Evolutionary conservation across 2,888 invertebrate species (phyloP), one percentile per base, ranked within the genome.

Genomic region (Troides oblongomaculatus): DNA sequence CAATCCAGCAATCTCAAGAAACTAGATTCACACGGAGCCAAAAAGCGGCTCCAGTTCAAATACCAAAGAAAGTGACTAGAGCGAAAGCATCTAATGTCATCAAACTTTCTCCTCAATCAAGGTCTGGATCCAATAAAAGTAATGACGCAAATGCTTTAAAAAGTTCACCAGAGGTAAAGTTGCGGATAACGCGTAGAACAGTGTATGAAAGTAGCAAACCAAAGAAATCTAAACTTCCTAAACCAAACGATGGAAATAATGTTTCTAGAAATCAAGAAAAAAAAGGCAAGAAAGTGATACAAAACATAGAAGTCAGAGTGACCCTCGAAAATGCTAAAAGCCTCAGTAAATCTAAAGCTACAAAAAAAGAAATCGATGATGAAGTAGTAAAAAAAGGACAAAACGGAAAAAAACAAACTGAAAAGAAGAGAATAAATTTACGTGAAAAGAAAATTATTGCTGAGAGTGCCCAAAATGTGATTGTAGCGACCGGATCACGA

Each of bases 81-180:
- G 58, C 43, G 17, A 66, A 66, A 61, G 50, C 36, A 14, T 14
- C 30, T 17, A 66, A 61, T 39, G 21, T 67, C 23, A 57, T n/a
- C 6, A 67, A 62, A 67, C 62, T 43, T 25, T 66, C 60, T 17
- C 66, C 60, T 0, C 75, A 78, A 60, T 3, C 79, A 18, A 84
- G 85, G 71, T 84, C 86, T 3, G 76, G 72, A 58, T 67, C 75
- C 36, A 69, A 64, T 23, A 75, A 73, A 69, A 71, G 71, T n/a
- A 58, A 43, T 43, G 58, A 72, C 58, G 66, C 43, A 10, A 60
- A 60, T 18, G 30, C 64, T 23, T 18, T 58, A 14, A 43, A 53
- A 43, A 30, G 61, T 39, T 17, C 43, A 30, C 58, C 67, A n/a
- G 72, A 73, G 43, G 64, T 39, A 1, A 69, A 72, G 62, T 65